Base-by-base conservation (phyloP, 2,888 invertebrate species). In the Parapristionchus giblindavisi region DNA sequence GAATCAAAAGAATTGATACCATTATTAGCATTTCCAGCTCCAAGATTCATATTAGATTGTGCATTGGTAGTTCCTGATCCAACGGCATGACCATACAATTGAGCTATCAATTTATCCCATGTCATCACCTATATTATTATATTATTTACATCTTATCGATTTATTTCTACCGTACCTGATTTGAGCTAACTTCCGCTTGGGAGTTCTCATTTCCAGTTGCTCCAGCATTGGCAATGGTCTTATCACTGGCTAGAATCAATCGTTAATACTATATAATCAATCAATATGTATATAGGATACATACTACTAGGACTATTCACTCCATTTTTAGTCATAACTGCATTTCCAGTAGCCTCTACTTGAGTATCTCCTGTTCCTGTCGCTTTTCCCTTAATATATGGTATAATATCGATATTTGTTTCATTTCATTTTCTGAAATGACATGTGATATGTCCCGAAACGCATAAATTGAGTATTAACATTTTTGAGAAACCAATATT, bases 61-160 rank as follows among this genome's bases (percentile, higher is more conserved):
- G 83, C 82, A 77, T 83, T 80, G 32, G 82, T 82, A n/a, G 73
- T 61, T 27, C 84, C 84, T n/a, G 79, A 72, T 4, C 81, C 83
- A 0, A 70, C 68, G 1, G 82, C 81, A 14, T 77, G 76, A 34
- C 80, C 84, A 56, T 78, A 77, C n/a, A 84, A 48, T 75, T 80
- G 77, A 2, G 81, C 81, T 68, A 82, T 73, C 11, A 84, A 65
- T 21, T 77, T 70, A 61, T 81, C 79, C 82, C 82, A 84, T 11
- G 80, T 83, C 34, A 84, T 48, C 3, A 73, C 73, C 79, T 81
- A 70, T 38, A 14, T 56, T 56, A 56, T 56, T 24, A 60, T 8
- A 27, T 17, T 8, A 34, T 27, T 8, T n/a, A 24, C 24, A 6
- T 54, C 14, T 14, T 27, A 14, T 27, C 29, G 29, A 27, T 58